Percentiles rank a stretch among this genome's conserved stretches.
Evolutionary conservation across 2,888 invertebrate genomes (phyloP).

Genomic region (Pseudococcus viburni): DNA sequence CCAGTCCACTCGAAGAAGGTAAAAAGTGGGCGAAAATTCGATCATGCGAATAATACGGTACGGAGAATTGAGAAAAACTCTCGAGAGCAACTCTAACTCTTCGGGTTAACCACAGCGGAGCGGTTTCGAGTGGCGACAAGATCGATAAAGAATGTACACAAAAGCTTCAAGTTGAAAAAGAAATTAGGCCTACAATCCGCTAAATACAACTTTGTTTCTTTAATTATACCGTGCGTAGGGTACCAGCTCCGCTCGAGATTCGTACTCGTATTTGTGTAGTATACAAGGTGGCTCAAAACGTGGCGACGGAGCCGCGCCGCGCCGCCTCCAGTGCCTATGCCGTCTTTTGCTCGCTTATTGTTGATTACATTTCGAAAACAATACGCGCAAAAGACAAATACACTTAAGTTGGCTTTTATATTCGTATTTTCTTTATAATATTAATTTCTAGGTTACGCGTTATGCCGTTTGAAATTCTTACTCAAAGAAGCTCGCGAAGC

Average conservation of each 20-base stretch:
- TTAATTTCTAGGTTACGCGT: constrained; percentile 16
- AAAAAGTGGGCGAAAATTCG: background rate
- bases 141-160: constrained; percentile 41
- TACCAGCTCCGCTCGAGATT: background rate
- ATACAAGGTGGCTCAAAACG: background rate
- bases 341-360: constrained; percentile 28
- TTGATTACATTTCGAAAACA: constrained; percentile 34
- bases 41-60: background rate
- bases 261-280: too few species aligned
- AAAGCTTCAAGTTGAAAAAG: constrained; percentile 32
- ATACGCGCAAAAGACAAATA: constrained; percentile 51
- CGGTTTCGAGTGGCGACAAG: background rate
- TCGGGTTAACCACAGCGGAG: background rate
- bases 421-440: constrained; percentile 46
- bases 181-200: constrained; percentile 32
- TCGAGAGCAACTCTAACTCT: background rate
- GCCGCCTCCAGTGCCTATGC: background rate
- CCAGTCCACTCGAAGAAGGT: background rate
- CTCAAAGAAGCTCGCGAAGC: constrained; percentile 12
- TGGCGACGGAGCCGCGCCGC: background rate
- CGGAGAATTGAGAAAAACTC: background rate
- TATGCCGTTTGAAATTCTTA: background rate
- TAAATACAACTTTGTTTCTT: constrained; percentile 38
- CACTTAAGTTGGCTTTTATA: constrained; percentile 44
- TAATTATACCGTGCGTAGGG: background rate